These are phyloP conservation scores for Calycopis cecrops DNA, from an alignment of 1,140 invertebrate genomes.

Conservation along the genomic window DNA sequence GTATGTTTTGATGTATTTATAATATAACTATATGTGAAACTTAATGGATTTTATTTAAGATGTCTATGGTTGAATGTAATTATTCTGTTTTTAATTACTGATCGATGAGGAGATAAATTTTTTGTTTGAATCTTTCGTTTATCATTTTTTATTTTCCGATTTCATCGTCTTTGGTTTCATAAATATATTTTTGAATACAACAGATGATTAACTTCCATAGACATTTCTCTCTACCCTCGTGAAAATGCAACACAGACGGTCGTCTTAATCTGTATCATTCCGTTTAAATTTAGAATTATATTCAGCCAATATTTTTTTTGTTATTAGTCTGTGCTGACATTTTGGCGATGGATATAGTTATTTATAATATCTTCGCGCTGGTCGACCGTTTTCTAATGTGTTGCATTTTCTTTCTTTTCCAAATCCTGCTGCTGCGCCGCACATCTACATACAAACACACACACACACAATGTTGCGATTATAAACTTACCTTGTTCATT, in stretches of 20 bases:
- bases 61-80: slow-evolving; percentile 26
- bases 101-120: too few relatives aligned
- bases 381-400: slow-evolving; percentile 63
- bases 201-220: slow-evolving; percentile 23
- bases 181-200: neutral
- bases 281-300: slow-evolving; percentile 12
- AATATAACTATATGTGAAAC: slow-evolving; percentile 50
- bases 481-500: too few relatives aligned
- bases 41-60: slow-evolving; percentile 27
- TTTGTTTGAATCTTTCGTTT: too few relatives aligned
- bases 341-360: slow-evolving; percentile 51
- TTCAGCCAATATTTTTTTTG: slow-evolving; percentile 8
- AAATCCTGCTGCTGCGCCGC: slow-evolving; percentile 38
- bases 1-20: slow-evolving; percentile 56
- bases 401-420: slow-evolving; percentile 70
- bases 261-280: slow-evolving; percentile 34
- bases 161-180: neutral
- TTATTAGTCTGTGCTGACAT: slow-evolving; percentile 66
- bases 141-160: slow-evolving; percentile 10
- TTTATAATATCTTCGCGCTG: slow-evolving; percentile 31
- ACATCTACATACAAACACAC: slow-evolving; percentile 21
- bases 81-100: neutral
- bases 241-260: slow-evolving; percentile 74
- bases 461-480: too few relatives aligned
- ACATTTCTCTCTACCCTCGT: slow-evolving; percentile 42